A percentile compares a stretch with the other conserved stretches of the same genome.
These are phyloP conservation scores for Ambastaia sidthimunki DNA, from an alignment of 2,797 vertebrate genomes.

Conservation along the genomic window DNA sequence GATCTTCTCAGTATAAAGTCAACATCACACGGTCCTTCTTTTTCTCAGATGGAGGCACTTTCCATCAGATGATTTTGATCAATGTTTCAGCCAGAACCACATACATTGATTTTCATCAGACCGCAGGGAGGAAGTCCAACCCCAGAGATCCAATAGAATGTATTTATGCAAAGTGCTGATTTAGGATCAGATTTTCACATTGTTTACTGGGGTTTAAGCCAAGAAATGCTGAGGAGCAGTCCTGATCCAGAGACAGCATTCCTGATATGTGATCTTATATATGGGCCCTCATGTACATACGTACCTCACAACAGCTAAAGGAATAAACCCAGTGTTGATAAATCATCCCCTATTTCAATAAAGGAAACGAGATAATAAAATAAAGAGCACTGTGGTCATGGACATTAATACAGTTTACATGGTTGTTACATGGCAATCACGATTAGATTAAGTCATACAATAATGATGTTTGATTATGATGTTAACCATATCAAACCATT, in stretches of 20 bases:
- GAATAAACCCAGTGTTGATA: conserved; percentile 3
- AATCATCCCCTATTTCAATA: neutral
- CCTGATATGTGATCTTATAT: conserved; percentile 8
- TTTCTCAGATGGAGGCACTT: conserved; percentile 38
- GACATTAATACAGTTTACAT: neutral
- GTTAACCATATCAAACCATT: no score
- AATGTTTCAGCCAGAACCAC: conserved; percentile 22
- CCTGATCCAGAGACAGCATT: conserved; percentile 40
- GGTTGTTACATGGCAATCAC: no score
- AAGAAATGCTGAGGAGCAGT: neutral
- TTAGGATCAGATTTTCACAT: conserved; percentile 40
- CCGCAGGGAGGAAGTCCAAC: conserved; percentile 16
- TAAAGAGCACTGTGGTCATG: neutral
- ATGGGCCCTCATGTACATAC: neutral
- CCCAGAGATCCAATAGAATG: conserved; percentile 25
- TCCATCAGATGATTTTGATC: conserved; percentile 40
- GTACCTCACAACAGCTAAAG: conserved; percentile 1
- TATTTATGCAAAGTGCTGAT: conserved; percentile 33
- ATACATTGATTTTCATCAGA: conserved; percentile 37
- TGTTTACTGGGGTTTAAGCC: conserved; percentile 23
- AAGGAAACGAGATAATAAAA: neutral
- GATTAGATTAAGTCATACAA: no score
- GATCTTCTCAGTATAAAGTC: conserved; percentile 9
- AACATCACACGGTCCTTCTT: conserved; percentile 19
- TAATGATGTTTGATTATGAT: no score